Evolutionary conservation across 2,113 vertebrate species (phyloP).

Genomic region (Oceanodroma tethys): DNA sequence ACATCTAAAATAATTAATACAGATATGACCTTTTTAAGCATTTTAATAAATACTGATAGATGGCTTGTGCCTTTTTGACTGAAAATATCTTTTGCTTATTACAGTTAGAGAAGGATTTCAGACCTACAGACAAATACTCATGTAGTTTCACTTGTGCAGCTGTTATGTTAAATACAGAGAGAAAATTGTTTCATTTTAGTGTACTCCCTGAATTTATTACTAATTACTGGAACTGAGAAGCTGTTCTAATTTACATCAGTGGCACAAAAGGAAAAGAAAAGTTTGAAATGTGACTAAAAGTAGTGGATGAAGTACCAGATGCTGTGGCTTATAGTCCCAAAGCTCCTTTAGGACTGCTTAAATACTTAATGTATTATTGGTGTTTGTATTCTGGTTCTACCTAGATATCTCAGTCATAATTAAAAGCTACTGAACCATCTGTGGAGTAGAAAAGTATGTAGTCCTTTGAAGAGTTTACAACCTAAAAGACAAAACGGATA

Average conservation of each 20-base stretch:
- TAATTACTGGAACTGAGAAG: neutral
- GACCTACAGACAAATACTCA: neutral
- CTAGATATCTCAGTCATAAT: neutral
- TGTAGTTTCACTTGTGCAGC: neutral
- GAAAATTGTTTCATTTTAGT: neutral
- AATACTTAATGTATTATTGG: neutral
- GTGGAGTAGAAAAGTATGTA: neutral
- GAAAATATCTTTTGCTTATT: neutral
- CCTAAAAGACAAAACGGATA: neutral
- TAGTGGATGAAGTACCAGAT: neutral
- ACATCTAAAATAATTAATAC: neutral
- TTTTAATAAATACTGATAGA: neutral
- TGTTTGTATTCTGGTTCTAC: neutral
- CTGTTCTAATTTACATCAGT: neutral
- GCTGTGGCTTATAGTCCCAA: neutral
- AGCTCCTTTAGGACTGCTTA: neutral
- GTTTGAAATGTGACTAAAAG: neutral
- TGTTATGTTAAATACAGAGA: neutral
- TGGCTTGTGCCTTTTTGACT: neutral
- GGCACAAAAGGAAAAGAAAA: neutral
- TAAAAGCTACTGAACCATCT: neutral
- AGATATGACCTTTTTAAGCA: neutral
- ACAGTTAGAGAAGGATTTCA: neutral
- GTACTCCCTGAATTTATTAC: neutral
- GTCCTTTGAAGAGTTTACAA: neutral